A percentile compares a stretch with the other conserved stretches of the same genome.
These are phyloP conservation scores for Baccha elongata DNA, from an alignment of 2,888 invertebrate species.

Conservation along the genomic window DNA sequence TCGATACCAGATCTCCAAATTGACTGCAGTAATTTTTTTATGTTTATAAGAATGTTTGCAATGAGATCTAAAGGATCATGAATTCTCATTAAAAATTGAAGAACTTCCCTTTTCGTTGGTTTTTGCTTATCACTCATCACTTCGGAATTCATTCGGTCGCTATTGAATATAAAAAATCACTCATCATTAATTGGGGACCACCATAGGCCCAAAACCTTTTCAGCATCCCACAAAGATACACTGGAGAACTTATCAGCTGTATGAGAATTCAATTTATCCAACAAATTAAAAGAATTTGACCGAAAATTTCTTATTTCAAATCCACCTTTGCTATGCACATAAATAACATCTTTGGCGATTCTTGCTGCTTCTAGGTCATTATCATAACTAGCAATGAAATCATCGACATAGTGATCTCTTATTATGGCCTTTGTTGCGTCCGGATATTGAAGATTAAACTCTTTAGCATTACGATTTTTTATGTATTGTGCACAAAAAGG, in stretches of 20 bases:
- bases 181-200: conserved; percentile 65
- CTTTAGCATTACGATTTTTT: conserved; percentile 7
- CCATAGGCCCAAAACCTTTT: conserved; percentile 59
- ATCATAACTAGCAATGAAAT: conserved; percentile 6
- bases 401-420: too few species aligned
- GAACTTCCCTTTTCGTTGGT: conserved; percentile 72
- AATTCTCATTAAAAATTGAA: conserved; percentile 73
- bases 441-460: conserved; percentile 2
- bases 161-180: conserved; percentile 57
- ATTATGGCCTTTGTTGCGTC: not conserved
- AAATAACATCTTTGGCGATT: conserved; percentile 20
- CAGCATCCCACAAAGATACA: conserved; percentile 16
- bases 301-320: conserved; percentile 14
- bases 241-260: too few species aligned
- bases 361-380: conserved; percentile 1
- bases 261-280: conserved; percentile 2
- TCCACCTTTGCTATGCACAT: conserved; percentile 7
- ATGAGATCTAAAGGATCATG: not conserved
- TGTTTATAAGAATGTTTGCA: not conserved
- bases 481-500: conserved; percentile 8
- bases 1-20: conserved; percentile 24
- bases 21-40: not conserved
- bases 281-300: not conserved
- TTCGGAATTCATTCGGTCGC: conserved; percentile 12
- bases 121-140: conserved; percentile 32